Base-by-base conservation (phyloP, 1,140 invertebrate genomes). In the Colletes gigas region DNA sequence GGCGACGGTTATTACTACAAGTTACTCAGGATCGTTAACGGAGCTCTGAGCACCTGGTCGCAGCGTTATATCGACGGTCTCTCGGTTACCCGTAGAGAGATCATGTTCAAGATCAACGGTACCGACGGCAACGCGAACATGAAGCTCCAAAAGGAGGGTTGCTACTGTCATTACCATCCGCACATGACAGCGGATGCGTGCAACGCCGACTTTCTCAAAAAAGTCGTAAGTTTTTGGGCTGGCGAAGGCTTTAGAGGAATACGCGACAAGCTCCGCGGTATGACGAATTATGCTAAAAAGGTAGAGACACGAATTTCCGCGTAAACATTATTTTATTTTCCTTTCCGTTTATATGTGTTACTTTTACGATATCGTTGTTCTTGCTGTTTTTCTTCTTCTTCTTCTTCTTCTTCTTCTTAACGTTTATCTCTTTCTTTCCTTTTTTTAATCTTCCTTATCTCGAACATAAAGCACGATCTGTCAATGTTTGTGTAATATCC, bases 111-210 rank as follows among this genome's bases (percentile, higher is more conserved):
- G 86, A 93, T 93, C 54, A 93, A 93, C 88, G 92, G 92, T 0
- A 91, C 89, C 19, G 88, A 90, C 19, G 88, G 91, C 10, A 90
- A 91, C 76, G 91, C 90, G 82, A 93, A 92, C 80, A 92, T 93
- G 92, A 93, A 92, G 88, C 89, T 93, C 0, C 76, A 93, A 21
- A 93, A 93, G 89, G 93, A 93, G 86, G 91, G 92, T 59, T 93
- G 92, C 68, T 93, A 93, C 81, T 93, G 92, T 88, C 93, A 93
- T 88, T 93, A 93, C 65, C 92, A 93, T 89, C 93, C 93, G 60
- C 91, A 93, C 71, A 85, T 93, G 44, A 90, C 93, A 19, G 92
- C 93, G 66, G 93, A 93, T 54, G 90, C 89, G 71, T 93, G 93
- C 79, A 93, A 93, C 85, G 91, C 93, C 69, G 92, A 92, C 86